Evolutionary conservation across 2,888 invertebrate species (phyloP).

Genomic region (Therioaphis trifolii): DNA sequence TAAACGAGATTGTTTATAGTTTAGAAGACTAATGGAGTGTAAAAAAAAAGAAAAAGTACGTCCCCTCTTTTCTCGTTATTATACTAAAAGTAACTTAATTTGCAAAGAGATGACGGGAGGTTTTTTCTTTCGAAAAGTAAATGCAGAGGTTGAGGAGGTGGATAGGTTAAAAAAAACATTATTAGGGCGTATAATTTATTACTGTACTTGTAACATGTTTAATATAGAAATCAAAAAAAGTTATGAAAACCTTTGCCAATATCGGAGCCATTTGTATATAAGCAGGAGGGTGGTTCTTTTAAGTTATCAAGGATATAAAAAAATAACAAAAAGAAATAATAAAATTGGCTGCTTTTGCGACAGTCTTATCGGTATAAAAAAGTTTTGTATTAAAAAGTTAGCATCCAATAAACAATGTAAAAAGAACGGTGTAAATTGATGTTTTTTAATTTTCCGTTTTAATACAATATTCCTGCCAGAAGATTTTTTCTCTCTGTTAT

Average conservation of each 20-base stretch:
- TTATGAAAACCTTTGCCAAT: conserved; percentile 63
- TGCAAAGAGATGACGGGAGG: conserved; percentile 61
- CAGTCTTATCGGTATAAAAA: conserved; percentile 63
- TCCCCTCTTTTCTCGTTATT: conserved; percentile 61
- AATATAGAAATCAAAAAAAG: conserved; percentile 63
- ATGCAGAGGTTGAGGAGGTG: conserved; percentile 47
- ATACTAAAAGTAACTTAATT: conserved; percentile 63
- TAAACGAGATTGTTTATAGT: conserved; percentile 62
- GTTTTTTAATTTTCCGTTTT: conserved; percentile 62
- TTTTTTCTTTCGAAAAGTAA: conserved; percentile 61
- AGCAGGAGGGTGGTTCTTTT: conserved; percentile 58
- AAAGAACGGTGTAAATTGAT: conserved; percentile 63
- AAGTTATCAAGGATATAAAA: conserved; percentile 63
- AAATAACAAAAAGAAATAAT: conserved; percentile 61
- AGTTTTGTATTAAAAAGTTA: conserved; percentile 63
- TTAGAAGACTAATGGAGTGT: conserved; percentile 63
- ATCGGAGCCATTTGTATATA: conserved; percentile 59
- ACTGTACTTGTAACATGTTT: conserved; percentile 62
- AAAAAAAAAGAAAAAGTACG: conserved; percentile 41
- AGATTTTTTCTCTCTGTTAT: conserved; percentile 54
- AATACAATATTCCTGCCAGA: conserved; percentile 61
- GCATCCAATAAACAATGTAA: conserved; percentile 63
- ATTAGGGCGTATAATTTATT: conserved; percentile 63
- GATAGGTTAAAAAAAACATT: conserved; percentile 63
- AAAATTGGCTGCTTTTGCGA: conserved; percentile 62